phyloP scores from a whole-genome alignment of 1,140 invertebrate species.

The Acromyrmex heyeri region DNA sequence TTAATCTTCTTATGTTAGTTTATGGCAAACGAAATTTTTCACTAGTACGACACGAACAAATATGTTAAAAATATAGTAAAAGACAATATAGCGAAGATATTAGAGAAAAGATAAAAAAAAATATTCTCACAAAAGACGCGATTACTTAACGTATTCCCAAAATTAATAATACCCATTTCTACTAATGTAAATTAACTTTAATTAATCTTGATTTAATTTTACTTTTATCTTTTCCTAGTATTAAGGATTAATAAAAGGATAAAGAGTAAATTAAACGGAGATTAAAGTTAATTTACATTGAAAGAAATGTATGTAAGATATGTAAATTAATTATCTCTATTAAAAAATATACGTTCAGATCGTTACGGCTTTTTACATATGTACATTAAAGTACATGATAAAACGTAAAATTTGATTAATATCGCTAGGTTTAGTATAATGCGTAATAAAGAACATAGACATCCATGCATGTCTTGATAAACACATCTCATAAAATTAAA shows the following conservation, averaged over 20 bases:
- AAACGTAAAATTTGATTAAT: constrained; percentile 32
- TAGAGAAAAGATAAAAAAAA: background rate
- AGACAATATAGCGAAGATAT: background rate
- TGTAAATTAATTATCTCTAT: background rate
- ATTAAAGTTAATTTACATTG: no score
- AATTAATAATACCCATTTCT: background rate
- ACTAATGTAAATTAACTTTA: no score
- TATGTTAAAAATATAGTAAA: background rate
- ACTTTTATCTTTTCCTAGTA: no score
- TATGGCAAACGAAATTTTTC: background rate
- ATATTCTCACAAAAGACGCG: background rate
- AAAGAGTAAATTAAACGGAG: no score
- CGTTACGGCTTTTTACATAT: background rate
- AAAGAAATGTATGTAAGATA: background rate
- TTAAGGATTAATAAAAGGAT: no score
- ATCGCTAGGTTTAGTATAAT: constrained; percentile 15
- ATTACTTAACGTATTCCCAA: background rate
- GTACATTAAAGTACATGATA: background rate
- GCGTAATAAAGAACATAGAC: background rate
- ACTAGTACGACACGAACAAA: background rate
- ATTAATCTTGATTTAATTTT: no score
- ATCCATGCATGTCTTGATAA: constrained; percentile 19
- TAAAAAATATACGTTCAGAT: constrained; percentile 2
- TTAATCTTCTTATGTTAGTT: constrained; percentile 24
- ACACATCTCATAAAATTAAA: constrained; percentile 49